Percentiles rank a stretch among this genome's conserved stretches.
Evolutionary conservation across 53 echinoderm and acorn worm genomes (phyloP).

Genomic region (Astropecten irregularis): DNA sequence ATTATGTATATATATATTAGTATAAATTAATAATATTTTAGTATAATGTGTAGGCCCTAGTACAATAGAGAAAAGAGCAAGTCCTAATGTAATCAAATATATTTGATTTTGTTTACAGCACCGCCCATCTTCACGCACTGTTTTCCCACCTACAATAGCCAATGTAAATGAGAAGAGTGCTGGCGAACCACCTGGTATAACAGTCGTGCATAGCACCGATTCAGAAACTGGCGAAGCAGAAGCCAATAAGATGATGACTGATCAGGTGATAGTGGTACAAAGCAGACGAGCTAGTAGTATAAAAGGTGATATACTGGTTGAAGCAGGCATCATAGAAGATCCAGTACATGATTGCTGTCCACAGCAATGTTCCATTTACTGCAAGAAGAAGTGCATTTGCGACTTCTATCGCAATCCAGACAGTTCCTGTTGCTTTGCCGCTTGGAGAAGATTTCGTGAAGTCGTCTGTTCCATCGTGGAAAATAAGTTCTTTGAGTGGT

Average conservation of each 20-base stretch:
- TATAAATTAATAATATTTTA: too few species aligned
- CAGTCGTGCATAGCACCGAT: constrained; percentile 52
- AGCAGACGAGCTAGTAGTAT: not conserved
- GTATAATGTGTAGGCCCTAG: too few species aligned
- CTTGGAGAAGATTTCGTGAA: constrained; percentile 63
- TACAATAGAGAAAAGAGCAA: too few species aligned
- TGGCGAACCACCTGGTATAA: not conserved
- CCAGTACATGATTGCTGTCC: constrained; percentile 84
- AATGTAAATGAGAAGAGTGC: constrained; percentile 44
- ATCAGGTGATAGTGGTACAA: not conserved
- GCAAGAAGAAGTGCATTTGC: constrained; percentile 52
- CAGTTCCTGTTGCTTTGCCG: constrained; percentile 26
- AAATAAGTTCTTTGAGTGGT: constrained; percentile 82
- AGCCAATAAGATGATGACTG: not conserved
- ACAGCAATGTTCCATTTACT: constrained; percentile 27
- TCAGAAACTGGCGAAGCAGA: constrained; percentile 55
- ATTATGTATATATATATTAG: too few species aligned
- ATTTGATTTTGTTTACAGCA: not conserved
- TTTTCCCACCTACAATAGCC: not conserved
- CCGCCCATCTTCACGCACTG: not conserved
- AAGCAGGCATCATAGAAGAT: constrained; percentile 62
- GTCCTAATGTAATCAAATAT: not conserved
- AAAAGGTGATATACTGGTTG: not conserved
- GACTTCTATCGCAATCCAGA: constrained; percentile 60
- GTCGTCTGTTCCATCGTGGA: constrained; percentile 69